Evolutionary conservation across 2,797 vertebrate species (phyloP), one percentile per base, ranked within the genome.

Genomic region (Rhadinocentrus ornatus): DNA sequence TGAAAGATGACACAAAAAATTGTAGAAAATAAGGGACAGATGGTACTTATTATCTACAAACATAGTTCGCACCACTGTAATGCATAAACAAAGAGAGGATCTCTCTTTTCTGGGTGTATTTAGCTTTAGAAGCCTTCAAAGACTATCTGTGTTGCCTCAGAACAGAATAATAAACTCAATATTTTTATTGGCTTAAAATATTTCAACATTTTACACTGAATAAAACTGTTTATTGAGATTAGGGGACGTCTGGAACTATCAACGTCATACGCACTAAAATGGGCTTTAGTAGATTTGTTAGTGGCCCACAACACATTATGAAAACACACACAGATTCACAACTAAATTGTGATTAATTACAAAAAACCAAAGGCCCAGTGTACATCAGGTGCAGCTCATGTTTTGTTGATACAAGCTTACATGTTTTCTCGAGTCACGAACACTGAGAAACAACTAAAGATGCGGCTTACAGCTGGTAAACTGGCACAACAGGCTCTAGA

Each of bases 401-500:
- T 37, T 64, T 24, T 24, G 27, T 56, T 35, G 44, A 58, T 31
- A 1, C 1, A 26, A 22, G 10, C 10, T 16, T 13, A 24, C 44
- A 66, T 24, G 62, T 62, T 24, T n/a, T 29, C 24, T 6, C 9
- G 12, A 29, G 26, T 54, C 1, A 16, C 16, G 0, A 3, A 35
- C n/a, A 20, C 12, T 10, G 32, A 57, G 37, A 52, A 62, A 53
- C 16, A 2, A 63, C 53, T 22, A 74, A 34, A 52, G 35, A 66
- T 39, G 26, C 52, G 62, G 48, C 34, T 37, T 46, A 44, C 53
- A 65, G 68, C 26, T 44, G 27, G 13, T 54, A 53, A 92, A 93
- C 88, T 77, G 66, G 90, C 62, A 58, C 6, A 68, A 89, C 89
- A 73, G 68, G 85, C 82, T 77, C 66, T 48, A 32, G 59, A 75